Base-by-base conservation (phyloP, 2,888 invertebrate genomes). In the Polymixis lichenea region DNA sequence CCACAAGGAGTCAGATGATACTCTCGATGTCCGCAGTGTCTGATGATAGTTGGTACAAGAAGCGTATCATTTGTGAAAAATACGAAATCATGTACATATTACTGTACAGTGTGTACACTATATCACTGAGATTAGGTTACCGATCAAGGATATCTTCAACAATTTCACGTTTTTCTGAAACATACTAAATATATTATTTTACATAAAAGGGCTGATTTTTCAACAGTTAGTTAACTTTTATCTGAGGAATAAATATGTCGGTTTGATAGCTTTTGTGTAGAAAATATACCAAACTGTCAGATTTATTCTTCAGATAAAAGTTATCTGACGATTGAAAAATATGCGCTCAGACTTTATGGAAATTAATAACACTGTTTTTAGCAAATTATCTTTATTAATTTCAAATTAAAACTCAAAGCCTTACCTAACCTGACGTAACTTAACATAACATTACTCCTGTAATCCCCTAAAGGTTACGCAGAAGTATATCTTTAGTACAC, bases 91-190 rank as follows among this genome's bases (percentile, higher is more conserved):
- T 65, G 49, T 17, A 65, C 0, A 65, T 17, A n/a, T n/a, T n/a
- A 17, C 0, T 11, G 25, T 43, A 72, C 17, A 72, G 19, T 22
- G 64, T 53, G 25, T 72, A 53, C 6, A n/a, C n/a, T n/a, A 65
- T 1, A 55, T 53, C 43, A 53, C 51, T 22, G 64, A 65, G 6
- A 43, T 22, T 28, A 72, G 11, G 28, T 65, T 72, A 0, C 64
- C 53, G 11, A 53, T 53, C 25, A 53, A 72, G 22, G 65, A 53
- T n/a, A 65, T 22, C 43, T 64, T 72, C 38, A 53, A 72, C 17
- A 53, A 22, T 5, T 17, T 43, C 28, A 72, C 65, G 43, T 72
- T 53, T 64, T 65, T 72, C 71, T 72, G 53, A 72, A 72, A 72
- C 25, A 25, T 43, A 43, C 15, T 64, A 22, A 55, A 17, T n/a